These are phyloP conservation scores for Ceratina japonica DNA, from an alignment of 1,140 invertebrate species.

Conservation along the genomic window DNA sequence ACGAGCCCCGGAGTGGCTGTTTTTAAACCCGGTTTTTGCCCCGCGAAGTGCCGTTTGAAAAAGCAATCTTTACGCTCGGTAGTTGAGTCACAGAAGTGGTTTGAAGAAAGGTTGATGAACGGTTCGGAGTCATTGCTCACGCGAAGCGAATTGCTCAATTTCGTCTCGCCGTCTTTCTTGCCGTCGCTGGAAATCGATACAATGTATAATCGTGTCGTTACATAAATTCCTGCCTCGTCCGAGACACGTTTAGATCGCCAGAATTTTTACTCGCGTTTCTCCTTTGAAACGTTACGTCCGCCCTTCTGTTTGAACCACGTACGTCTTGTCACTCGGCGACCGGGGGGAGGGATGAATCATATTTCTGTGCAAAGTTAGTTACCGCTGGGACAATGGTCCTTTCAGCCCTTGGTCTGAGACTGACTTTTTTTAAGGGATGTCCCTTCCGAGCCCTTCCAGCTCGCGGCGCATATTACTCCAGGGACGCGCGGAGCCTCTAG, in stretches of 20 bases:
- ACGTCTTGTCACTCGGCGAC: neutral
- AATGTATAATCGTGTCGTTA: too few relatives aligned
- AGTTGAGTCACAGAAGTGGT: neutral
- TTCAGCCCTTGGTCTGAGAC: constrained; percentile 38
- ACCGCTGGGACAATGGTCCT: constrained; percentile 33
- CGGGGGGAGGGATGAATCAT: constrained; percentile 54
- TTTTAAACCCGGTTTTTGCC: too few relatives aligned
- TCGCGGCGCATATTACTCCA: constrained; percentile 61
- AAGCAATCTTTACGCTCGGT: neutral
- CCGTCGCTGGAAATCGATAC: too few relatives aligned
- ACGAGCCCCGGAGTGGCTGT: too few relatives aligned
- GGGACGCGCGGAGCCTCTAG: constrained; percentile 62
- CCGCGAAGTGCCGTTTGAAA: neutral
- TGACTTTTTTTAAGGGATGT: constrained; percentile 65
- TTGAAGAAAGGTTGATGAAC: neutral
- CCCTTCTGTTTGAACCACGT: neutral
- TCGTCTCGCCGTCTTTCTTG: neutral
- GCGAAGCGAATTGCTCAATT: neutral
- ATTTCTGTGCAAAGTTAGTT: constrained; percentile 19
- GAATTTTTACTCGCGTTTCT: too few relatives aligned
- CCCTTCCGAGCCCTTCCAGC: constrained; percentile 51
- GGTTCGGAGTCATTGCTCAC: neutral
- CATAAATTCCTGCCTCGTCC: too few relatives aligned
- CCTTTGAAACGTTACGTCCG: too few relatives aligned
- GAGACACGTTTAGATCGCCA: too few relatives aligned